phyloP scores from a whole-genome alignment of 2,888 invertebrate genomes.

The Cryptus viduatorius region DNA sequence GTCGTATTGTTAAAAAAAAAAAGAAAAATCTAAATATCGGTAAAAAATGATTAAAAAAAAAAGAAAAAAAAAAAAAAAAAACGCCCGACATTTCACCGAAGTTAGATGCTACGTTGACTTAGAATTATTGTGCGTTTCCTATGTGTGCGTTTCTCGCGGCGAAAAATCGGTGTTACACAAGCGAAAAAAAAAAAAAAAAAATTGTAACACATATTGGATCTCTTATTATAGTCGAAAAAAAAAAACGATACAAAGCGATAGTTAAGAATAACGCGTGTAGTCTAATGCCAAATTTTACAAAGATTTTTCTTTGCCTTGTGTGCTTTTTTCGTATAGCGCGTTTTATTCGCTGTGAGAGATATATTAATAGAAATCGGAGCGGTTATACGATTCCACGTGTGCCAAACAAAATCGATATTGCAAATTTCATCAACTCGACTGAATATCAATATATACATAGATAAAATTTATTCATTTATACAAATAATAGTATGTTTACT shows the following conservation, averaged over 20 bases:
- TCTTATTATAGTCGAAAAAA: constrained; percentile 4
- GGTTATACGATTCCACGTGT: constrained; percentile 40
- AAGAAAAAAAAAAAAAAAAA: background rate
- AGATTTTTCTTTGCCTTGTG: constrained; percentile 40
- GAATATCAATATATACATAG: constrained; percentile 25
- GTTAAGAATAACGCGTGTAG: constrained; percentile 15
- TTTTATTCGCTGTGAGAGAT: constrained; percentile 10
- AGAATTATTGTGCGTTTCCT: constrained; percentile 44
- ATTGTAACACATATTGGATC: constrained; percentile 1
- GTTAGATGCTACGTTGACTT: constrained; percentile 33
- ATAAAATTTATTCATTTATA: constrained; percentile 49
- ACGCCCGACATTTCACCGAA: constrained; percentile 14
- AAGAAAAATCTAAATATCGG: background rate
- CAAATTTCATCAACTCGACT: constrained; percentile 28
- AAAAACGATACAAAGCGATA: constrained; percentile 29
- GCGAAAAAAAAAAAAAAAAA: constrained; percentile 20
- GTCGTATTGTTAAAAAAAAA: constrained; percentile 6
- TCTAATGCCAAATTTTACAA: constrained; percentile 43
- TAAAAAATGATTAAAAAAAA: background rate
- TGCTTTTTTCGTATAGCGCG: constrained; percentile 17
- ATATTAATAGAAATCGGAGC: background rate
- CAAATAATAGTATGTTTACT: constrained; percentile 13
- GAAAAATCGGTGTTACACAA: constrained; percentile 10
- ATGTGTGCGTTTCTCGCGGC: constrained; percentile 30
- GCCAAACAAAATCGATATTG: constrained; percentile 59